phyloP scores from a whole-genome alignment of 2,113 vertebrate species.

The Engystomops pustulosus region DNA sequence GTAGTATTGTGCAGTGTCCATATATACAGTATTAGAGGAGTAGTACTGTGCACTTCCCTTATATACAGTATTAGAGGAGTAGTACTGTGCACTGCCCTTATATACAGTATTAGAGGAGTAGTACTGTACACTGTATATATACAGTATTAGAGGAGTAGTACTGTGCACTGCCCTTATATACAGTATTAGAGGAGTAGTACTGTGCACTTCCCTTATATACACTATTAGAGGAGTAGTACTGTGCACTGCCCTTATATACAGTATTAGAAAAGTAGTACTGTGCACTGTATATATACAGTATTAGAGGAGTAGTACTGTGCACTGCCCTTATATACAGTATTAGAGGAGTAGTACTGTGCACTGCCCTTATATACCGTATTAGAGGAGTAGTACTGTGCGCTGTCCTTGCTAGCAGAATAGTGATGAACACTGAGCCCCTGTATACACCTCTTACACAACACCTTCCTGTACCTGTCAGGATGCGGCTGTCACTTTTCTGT shows the following conservation, averaged over 20 bases:
- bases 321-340: not conserved
- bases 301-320: slow-evolving; percentile 1
- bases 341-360: not conserved
- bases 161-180: not conserved
- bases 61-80: no score
- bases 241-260: not conserved
- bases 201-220: not conserved
- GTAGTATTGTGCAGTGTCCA: no score
- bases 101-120: no score
- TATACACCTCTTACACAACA: not conserved
- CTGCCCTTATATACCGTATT: not conserved
- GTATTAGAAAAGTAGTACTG: not conserved
- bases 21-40: no score
- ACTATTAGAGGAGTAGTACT: not conserved
- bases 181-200: not conserved
- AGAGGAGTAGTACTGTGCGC: not conserved
- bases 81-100: no score
- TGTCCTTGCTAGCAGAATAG: not conserved
- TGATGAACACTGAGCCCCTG: not conserved
- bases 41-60: no score
- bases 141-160: not conserved
- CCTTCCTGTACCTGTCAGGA: not conserved
- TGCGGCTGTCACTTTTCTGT: slow-evolving; percentile 7
- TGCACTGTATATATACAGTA: not conserved
- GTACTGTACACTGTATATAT: not conserved